phyloP scores from a whole-genome alignment of 2,888 invertebrate species.

The Aspidiotus rigidus region DNA sequence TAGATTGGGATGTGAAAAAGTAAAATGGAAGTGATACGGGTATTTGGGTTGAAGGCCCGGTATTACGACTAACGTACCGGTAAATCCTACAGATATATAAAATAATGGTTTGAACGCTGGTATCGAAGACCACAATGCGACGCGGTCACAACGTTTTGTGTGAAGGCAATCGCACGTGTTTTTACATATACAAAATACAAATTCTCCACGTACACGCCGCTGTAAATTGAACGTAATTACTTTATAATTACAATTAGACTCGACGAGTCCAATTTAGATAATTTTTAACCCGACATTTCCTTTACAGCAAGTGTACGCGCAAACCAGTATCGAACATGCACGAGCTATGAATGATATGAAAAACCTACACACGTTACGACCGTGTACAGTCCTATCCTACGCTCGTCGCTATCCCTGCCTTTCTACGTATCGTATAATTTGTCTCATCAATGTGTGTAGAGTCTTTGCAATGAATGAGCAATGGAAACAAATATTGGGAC shows the following conservation, averaged over 20 bases:
- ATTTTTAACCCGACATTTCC: conserved; percentile 26
- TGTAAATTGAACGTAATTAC: conserved; percentile 26
- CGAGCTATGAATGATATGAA: too few relatives aligned
- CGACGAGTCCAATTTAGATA: conserved; percentile 23
- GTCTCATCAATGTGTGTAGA: too few relatives aligned
- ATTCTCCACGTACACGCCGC: conserved; percentile 6
- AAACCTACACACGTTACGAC: too few relatives aligned
- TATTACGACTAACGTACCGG: not conserved
- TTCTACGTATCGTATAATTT: too few relatives aligned
- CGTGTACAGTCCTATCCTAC: too few relatives aligned
- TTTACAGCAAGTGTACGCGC: conserved; percentile 4
- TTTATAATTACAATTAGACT: conserved; percentile 28
- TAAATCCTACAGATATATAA: not conserved
- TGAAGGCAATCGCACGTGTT: not conserved
- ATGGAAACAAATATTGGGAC: too few relatives aligned
- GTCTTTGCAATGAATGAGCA: too few relatives aligned
- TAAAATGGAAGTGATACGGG: too few relatives aligned
- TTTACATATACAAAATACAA: not conserved
- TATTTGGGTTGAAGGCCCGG: too few relatives aligned
- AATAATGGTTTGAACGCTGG: not conserved
- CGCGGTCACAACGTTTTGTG: not conserved
- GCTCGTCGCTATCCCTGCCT: too few relatives aligned
- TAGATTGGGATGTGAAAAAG: too few relatives aligned
- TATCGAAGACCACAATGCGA: not conserved
- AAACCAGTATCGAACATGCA: not conserved